Conservation (phyloP, 2,797 vertebrate species). For the Enteromius mattozi region DNA sequence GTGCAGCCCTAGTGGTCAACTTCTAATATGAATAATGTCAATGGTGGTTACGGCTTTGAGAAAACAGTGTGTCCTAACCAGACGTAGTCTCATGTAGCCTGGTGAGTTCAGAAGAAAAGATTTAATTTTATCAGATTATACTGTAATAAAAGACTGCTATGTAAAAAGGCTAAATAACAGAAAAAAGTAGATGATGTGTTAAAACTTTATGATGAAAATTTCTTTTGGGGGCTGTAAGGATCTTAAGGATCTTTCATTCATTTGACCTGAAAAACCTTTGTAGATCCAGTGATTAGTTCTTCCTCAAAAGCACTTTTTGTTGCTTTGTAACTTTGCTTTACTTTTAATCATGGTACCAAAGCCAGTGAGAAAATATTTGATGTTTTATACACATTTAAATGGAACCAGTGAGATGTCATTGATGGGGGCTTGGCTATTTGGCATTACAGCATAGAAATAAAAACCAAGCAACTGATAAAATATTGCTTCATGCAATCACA, state of each 20-base stretch:
- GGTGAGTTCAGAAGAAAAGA: neutral
- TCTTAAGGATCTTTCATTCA: neutral
- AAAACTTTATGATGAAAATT: neutral
- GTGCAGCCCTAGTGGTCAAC: neutral
- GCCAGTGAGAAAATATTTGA: neutral
- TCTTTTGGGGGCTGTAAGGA: neutral
- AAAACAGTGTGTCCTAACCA: constrained; percentile 12
- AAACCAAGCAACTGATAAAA: neutral
- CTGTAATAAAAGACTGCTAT: neutral
- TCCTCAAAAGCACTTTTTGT: neutral
- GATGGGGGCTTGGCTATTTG: neutral
- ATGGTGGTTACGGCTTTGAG: neutral
- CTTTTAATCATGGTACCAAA: neutral
- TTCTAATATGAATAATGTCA: neutral
- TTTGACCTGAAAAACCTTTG: neutral
- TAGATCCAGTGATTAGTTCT: constrained; percentile 1
- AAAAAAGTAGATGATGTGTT: neutral
- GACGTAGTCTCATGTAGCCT: neutral
- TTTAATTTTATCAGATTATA: neutral
- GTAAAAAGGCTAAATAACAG: neutral
- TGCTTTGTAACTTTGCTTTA: constrained; percentile 1
- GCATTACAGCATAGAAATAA: neutral
- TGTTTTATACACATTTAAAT: constrained; percentile 3
- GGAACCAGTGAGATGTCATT: neutral
- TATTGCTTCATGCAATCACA: neutral